Conservation (phyloP, 2,113 vertebrate genomes). For the Tachuris rubrigastra region DNA sequence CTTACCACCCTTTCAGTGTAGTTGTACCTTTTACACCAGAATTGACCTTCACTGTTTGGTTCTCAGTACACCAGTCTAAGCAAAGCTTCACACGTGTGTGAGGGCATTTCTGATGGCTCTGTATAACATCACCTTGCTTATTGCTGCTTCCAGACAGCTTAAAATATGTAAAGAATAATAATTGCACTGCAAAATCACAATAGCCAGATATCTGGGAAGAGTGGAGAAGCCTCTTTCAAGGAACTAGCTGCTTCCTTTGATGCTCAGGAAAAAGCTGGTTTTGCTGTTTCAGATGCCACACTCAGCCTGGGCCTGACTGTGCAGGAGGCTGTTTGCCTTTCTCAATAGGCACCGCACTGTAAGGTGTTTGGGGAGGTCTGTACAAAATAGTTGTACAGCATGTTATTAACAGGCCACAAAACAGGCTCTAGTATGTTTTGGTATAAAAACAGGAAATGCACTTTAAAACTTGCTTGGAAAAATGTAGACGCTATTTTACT, state of each 20-base stretch:
- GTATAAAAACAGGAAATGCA: background rate
- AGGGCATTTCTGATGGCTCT: background rate
- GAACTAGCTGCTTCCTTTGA: background rate
- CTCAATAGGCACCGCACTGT: background rate
- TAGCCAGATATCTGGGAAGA: background rate
- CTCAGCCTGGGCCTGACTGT: background rate
- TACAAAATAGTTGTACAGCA: background rate
- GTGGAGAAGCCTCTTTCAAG: background rate
- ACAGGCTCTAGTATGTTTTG: background rate
- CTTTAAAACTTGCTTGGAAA: constrained; percentile 4
- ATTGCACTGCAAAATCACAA: background rate
- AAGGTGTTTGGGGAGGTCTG: background rate
- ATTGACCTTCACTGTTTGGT: background rate
- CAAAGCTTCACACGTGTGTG: rapidly evolving
- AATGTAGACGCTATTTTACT: background rate
- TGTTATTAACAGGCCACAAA: background rate
- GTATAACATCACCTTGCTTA: background rate
- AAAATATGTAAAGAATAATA: background rate
- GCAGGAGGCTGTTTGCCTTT: background rate
- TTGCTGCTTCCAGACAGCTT: background rate
- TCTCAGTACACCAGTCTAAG: background rate
- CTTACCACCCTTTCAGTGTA: background rate
- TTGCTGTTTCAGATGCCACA: background rate
- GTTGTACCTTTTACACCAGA: background rate
- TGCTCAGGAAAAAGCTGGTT: background rate